These are phyloP conservation scores for Agrenia bidenticulata DNA, from an alignment of 2,888 invertebrate genomes.

Conservation along the genomic window DNA sequence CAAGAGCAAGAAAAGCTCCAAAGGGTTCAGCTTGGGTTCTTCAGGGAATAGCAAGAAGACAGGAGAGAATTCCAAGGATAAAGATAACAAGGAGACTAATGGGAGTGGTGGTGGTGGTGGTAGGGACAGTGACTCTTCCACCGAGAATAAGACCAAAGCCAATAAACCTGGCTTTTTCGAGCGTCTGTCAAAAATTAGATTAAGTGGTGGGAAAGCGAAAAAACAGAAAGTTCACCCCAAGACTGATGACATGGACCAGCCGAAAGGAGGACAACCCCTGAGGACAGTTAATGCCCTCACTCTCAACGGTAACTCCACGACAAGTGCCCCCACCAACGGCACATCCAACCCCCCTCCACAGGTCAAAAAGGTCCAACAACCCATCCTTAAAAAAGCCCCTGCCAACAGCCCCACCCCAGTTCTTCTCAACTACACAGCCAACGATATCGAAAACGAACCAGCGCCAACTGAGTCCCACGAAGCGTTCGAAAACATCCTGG, in stretches of 20 bases:
- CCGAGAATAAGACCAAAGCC: slow-evolving; percentile 40
- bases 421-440: slow-evolving; percentile 5
- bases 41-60: slow-evolving; percentile 27
- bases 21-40: slow-evolving; percentile 43
- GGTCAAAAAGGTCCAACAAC: slow-evolving; percentile 14
- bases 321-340: slow-evolving; percentile 1
- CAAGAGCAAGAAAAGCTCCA: slow-evolving; percentile 38
- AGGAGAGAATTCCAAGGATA: slow-evolving; percentile 5
- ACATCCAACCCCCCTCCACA: slow-evolving; percentile 10
- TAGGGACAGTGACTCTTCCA: slow-evolving; percentile 31
- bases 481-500: slow-evolving; percentile 52
- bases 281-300: slow-evolving; percentile 35
- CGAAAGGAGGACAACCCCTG: slow-evolving; percentile 25
- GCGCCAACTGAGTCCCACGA: slow-evolving; percentile 38
- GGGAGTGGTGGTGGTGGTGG: no score
- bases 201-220: slow-evolving; percentile 49
- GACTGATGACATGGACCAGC: slow-evolving; percentile 30
- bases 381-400: slow-evolving; percentile 47
- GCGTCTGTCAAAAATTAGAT: slow-evolving; percentile 50
- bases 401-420: slow-evolving; percentile 21
- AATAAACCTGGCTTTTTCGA: slow-evolving; percentile 52
- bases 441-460: slow-evolving; percentile 28
- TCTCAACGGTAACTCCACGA: slow-evolving; percentile 22
- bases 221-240: slow-evolving; percentile 50
- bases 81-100: slow-evolving; percentile 26